A percentile compares a stretch with the other conserved stretches of the same genome.
phyloP scores from a whole-genome alignment of 53 echinoderm and acorn worm genomes.

The Crossaster papposus region DNA sequence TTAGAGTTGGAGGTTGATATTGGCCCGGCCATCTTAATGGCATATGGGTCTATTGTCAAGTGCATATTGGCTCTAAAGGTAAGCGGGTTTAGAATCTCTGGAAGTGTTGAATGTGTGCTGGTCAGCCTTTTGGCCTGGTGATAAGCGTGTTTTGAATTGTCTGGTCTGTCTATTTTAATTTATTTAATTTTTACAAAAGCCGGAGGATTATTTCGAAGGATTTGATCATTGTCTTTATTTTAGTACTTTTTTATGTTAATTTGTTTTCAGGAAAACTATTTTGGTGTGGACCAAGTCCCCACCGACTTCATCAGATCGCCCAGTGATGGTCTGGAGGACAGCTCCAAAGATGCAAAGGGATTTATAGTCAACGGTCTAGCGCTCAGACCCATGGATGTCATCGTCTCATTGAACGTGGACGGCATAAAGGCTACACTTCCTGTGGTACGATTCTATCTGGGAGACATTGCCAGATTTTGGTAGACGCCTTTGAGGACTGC shows the following conservation, averaged over 20 bases:
- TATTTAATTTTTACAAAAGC: neutral
- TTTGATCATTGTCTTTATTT: neutral
- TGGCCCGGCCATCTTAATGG: conserved; percentile 87
- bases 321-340: conserved; percentile 38
- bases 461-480: neutral
- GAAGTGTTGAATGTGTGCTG: neutral
- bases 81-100: neutral
- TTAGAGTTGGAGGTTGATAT: conserved; percentile 93
- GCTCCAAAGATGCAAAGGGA: conserved; percentile 32
- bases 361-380: conserved; percentile 76
- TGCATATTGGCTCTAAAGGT: conserved; percentile 85
- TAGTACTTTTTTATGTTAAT: neutral
- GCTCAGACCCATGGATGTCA: conserved; percentile 88
- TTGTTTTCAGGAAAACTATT: conserved; percentile 75
- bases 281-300: conserved; percentile 80
- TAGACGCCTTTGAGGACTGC: too few species aligned
- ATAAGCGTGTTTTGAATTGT: conserved; percentile 2
- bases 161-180: too few species aligned
- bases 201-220: neutral
- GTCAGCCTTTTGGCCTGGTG: neutral
- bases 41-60: conserved; percentile 84
- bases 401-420: conserved; percentile 92
- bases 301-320: conserved; percentile 71
- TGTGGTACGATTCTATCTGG: conserved; percentile 60
- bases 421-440: conserved; percentile 89